Base-by-base conservation (phyloP, 2,888 invertebrate species). In the Chesias legatella region DNA sequence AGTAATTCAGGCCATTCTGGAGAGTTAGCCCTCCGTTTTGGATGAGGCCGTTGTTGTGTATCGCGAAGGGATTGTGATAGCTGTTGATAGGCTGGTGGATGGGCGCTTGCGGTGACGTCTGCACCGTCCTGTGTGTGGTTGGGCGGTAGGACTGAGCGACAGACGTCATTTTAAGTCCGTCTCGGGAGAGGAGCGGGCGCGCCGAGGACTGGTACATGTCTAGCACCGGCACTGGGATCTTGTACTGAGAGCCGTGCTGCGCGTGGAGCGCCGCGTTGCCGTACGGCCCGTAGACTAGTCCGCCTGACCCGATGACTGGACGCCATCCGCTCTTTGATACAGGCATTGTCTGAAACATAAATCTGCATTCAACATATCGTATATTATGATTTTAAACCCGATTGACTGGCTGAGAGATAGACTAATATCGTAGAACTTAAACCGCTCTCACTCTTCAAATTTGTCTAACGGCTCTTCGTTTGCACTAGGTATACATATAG, bases 321-420 rank as follows among this genome's bases (percentile, higher is more conserved):
- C 91, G 75, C 91, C 91, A 91, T 27, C 91, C 91, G 56, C 91
- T 89, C 61, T 90, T 89, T 29, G 90, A 85, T 58, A 88, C 71
- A 50, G 89, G 83, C 51, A 89, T 56, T 43, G 73, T 67, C 88
- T 89, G 79, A 21, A 86, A 86, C 11, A 23, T 28, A 1, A n/a
- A n/a, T n/a, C n/a, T n/a, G n/a, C n/a, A n/a, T n/a, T n/a, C n/a
- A n/a, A n/a, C n/a, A n/a, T n/a, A n/a, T n/a, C n/a, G n/a, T n/a
- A n/a, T n/a, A n/a, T n/a, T n/a, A n/a, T n/a, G n/a, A n/a, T n/a
- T n/a, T n/a, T n/a, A n/a, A n/a, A n/a, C n/a, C n/a, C n/a, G n/a
- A n/a, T n/a, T n/a, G n/a, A n/a, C n/a, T n/a, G n/a, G n/a, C n/a
- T n/a, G n/a, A n/a, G n/a, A n/a, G n/a, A n/a, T n/a, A n/a, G n/a